Percentiles rank a stretch among this genome's conserved stretches.
Conservation (phyloP, 2,888 invertebrate genomes). For the Pachydiplax longipennis region DNA sequence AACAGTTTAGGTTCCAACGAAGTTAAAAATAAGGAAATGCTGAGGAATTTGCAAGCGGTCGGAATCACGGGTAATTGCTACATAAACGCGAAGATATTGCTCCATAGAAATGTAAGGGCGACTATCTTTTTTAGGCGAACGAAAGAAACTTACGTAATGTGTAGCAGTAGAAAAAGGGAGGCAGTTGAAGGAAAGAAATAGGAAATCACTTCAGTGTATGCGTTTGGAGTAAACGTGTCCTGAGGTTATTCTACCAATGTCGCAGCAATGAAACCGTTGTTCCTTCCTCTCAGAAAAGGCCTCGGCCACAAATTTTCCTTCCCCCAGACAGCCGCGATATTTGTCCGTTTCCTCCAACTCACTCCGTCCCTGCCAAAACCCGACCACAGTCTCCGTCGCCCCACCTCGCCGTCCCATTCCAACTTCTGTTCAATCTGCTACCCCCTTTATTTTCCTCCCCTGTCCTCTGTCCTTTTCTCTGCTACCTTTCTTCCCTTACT, state of each 20-base stretch:
- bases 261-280: conserved; percentile 23
- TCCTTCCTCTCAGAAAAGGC: not conserved
- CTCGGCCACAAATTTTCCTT: conserved; percentile 25
- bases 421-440: conserved; percentile 14
- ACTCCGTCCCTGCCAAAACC: not conserved
- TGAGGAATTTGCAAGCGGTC: not conserved
- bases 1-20: not conserved
- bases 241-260: not conserved
- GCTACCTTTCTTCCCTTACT: not conserved
- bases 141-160: not conserved
- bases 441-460: not conserved
- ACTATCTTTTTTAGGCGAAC: not conserved
- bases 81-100: conserved; percentile 7
- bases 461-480: not conserved
- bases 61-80: conserved; percentile 15
- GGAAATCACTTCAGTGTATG: not conserved
- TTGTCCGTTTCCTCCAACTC: not conserved
- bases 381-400: not conserved
- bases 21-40: not conserved
- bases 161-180: not conserved
- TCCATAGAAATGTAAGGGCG: not conserved
- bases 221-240: not conserved
- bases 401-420: not conserved
- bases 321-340: conserved; percentile 27
- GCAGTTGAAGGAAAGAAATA: not conserved